These are phyloP conservation scores for Fundulus diaphanus DNA, from an alignment of 2,797 vertebrate genomes.

Conservation along the genomic window DNA sequence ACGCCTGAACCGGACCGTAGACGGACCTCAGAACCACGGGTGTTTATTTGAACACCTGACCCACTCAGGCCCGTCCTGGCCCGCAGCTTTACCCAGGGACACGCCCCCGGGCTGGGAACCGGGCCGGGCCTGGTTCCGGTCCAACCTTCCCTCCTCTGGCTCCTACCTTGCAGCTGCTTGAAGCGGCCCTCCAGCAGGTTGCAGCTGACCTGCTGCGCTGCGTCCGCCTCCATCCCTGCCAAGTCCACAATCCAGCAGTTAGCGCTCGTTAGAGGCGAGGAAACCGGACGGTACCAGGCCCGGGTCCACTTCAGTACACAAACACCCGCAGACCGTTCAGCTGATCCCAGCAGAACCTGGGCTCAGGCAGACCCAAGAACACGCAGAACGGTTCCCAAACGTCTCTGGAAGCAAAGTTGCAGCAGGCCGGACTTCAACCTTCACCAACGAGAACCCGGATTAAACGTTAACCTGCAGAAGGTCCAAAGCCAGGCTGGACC, in stretches of 20 bases:
- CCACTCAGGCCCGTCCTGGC: not conserved
- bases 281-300: not conserved
- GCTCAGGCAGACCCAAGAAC: too few species aligned
- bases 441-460: not conserved
- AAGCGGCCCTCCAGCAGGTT: conserved; percentile 93
- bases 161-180: conserved; percentile 96
- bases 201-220: conserved; percentile 84
- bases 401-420: not conserved
- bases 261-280: too few species aligned
- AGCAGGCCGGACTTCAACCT: not conserved
- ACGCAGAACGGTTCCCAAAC: not conserved
- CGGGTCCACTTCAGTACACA: not conserved
- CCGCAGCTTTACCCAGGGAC: not conserved
- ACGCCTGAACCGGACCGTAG: too few species aligned
- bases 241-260: too few species aligned
- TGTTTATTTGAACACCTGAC: not conserved
- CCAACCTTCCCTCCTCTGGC: not conserved
- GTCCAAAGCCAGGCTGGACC: too few species aligned
- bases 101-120: not conserved
- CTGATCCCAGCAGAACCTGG: too few species aligned
- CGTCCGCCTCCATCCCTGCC: conserved; percentile 86
- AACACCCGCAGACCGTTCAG: too few species aligned
- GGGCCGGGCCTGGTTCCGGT: too few species aligned
- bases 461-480: not conserved
- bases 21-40: too few species aligned